Base-by-base conservation (phyloP, 2,113 vertebrate genomes). In the Gambusia affinis region DNA sequence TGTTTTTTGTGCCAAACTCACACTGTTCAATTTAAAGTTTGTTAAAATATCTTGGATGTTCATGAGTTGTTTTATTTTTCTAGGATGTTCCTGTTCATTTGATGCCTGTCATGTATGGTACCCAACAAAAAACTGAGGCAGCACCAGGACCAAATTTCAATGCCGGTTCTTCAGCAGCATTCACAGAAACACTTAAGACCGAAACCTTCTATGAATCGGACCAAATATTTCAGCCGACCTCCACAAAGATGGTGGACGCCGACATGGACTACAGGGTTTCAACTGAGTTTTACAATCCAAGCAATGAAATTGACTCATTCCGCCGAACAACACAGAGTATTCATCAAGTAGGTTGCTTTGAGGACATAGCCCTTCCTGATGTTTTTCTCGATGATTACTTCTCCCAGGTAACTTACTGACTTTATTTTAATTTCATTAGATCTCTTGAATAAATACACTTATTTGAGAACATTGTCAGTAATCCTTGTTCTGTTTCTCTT, bases 381-480 rank as follows among this genome's bases (percentile, higher is more conserved):
- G 35, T 30, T 12, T 88, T 92, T 17, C 90, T 95, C 24, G 22
- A 73, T 39, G 87, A 86, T 3, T 94, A 95, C 82, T 95, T 87
- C 76, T 86, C 89, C 61, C 85, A 93, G 93, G 94, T 95, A 86
- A 17, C 5, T 30, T 77, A 6, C 12, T 72, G 44, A 1, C 24
- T 78, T 8, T 3, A 22, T 69, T 47, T 69, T 39, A 19, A 42
- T 42, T 28, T 7, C 6, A 57, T 10, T 57, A 60, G 10, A 63
- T 73, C 33, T 74, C 35, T 30, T 4, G 47, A 5, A 17, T 66
- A 30, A 3, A 68, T 70, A 31, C 3, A 10, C 28, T 27, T 47
- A 27, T 17, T 37, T 42, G 14, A 27, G 17, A 47, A 47, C 44
- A 47, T 19, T 47, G 17, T 47, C 17, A 47, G 4, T 47, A 28